Base-by-base conservation (phyloP, 2,888 invertebrate species). In the Hymenopus coronatus region DNA sequence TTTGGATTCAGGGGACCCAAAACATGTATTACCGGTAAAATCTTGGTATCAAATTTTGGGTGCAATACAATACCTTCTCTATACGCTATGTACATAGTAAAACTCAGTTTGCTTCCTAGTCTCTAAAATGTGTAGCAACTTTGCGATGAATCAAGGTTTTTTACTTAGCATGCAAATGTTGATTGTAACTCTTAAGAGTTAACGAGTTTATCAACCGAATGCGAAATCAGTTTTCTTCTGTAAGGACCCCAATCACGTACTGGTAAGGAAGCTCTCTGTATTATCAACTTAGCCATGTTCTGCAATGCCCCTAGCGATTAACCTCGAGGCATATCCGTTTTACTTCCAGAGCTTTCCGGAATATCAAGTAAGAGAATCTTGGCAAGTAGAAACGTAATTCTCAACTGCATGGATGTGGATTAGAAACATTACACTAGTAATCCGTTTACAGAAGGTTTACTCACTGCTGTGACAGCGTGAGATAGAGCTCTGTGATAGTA, bases 401-500 rank as follows among this genome's bases (percentile, higher is more conserved):
- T 70, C 54, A 70, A 70, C 20, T 70, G 54, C 54, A 70, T 70
- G 54, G 9, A 40, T 33, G 40, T 40, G 40, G 40, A 40, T 40
- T 40, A 40, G 40, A 9, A 1, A 2, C 40, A 40, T 40, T 40
- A 40, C 40, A 33, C 33, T 7, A 0, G 8, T 8, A 1, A 33
- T 6, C 40, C 40, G 12, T 40, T 12, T 12, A 40, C 40, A 40
- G 3, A 8, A 33, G 8, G 0, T 12, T 12, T 12, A 40, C 6
- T 6, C 1, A 1, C 2, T 6, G 3, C 12, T 2, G 0, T 2
- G 1, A 12, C 12, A 40, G 12, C 9, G 2, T 40, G 40, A 12
- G 12, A 12, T 40, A 12, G n/a, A n/a, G n/a, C n/a, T n/a, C n/a
- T n/a, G n/a, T n/a, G n/a, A n/a, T n/a, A n/a, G n/a, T n/a, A n/a